Percentiles rank a stretch among this genome's conserved stretches.
Conservation (phyloP, 2,113 vertebrate genomes). For the Maccullochella peelii region DNA sequence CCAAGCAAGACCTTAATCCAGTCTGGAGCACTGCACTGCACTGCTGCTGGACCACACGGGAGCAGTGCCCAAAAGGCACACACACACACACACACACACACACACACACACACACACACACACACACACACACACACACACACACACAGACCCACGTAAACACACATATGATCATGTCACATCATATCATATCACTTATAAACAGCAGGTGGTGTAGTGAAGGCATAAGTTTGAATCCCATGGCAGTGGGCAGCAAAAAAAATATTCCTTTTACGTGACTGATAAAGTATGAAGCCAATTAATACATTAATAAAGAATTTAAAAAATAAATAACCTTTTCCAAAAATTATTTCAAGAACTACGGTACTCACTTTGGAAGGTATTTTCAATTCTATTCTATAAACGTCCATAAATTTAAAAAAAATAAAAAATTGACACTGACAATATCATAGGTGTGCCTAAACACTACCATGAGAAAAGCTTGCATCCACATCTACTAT, state of each 20-base stretch:
- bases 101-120: slow-evolving; percentile 28
- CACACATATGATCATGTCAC: slow-evolving; percentile 1
- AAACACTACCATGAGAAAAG: not conserved
- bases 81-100: slow-evolving; percentile 13
- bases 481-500: slow-evolving; percentile 16
- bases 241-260: not conserved
- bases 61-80: slow-evolving; percentile 16
- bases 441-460: not conserved
- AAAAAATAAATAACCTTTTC: not conserved
- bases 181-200: not conserved
- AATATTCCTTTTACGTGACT: not conserved
- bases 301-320: not conserved
- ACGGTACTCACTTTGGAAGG: not conserved
- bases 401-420: not conserved
- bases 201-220: not conserved
- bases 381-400: not conserved
- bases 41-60: slow-evolving; percentile 13
- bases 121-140: slow-evolving; percentile 1
- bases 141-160: slow-evolving; percentile 9
- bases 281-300: not conserved
- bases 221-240: not conserved
- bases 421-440: not conserved
- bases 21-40: slow-evolving; percentile 32
- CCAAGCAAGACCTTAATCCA: slow-evolving; percentile 70
- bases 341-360: not conserved